A percentile compares a stretch with the other conserved stretches of the same genome.
Conservation (phyloP, 2,113 vertebrate species). For the Eleginops maclovinus region DNA sequence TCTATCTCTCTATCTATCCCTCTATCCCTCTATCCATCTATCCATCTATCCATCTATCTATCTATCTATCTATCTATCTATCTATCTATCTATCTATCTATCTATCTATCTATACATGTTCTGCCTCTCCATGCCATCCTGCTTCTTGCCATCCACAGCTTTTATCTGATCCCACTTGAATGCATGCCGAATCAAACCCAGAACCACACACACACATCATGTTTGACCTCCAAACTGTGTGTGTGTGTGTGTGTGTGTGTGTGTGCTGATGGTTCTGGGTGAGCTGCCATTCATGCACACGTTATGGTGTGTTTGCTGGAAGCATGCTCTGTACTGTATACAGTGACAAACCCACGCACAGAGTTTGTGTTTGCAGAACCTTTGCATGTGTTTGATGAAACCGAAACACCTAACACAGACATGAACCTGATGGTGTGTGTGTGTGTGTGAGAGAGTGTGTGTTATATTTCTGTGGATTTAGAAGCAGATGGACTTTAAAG, state of each 20-base stretch:
- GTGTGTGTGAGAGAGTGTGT: constrained; percentile 9
- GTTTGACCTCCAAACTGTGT: neutral
- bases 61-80: constrained; percentile 37
- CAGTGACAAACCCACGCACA: neutral
- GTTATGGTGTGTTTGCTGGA: neutral
- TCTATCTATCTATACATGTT: neutral
- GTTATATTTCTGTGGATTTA: constrained; percentile 7
- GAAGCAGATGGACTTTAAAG: constrained; percentile 5
- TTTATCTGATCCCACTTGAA: constrained; percentile 12
- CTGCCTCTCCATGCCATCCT: constrained; percentile 32
- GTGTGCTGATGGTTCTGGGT: constrained; percentile 50
- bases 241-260: neutral
- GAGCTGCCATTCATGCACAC: constrained; percentile 10
- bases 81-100: constrained; percentile 29
- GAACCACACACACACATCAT: constrained; percentile 19
- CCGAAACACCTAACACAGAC: neutral
- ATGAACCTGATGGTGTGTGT: constrained; percentile 3
- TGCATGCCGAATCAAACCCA: constrained; percentile 57
- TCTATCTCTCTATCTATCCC: neutral
- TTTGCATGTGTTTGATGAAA: constrained; percentile 29
- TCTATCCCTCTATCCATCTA: no score
- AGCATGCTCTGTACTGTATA: constrained; percentile 31
- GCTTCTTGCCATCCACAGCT: constrained; percentile 64
- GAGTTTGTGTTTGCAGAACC: constrained; percentile 22
- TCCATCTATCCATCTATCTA: constrained; percentile 26